phyloP scores from a whole-genome alignment of 1,140 invertebrate species.

The Wasmannia auropunctata region DNA sequence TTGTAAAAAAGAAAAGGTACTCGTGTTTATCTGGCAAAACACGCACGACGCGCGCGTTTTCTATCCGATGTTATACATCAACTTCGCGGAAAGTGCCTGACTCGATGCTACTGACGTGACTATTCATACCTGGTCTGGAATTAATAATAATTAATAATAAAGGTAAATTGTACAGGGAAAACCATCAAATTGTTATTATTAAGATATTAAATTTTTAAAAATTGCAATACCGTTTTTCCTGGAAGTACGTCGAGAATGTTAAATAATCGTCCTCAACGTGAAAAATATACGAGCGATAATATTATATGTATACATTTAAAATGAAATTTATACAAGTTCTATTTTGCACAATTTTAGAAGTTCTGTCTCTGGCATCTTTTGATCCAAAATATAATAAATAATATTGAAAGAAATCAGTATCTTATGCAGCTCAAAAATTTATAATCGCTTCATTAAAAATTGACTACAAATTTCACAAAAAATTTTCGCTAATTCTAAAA shows the following conservation, averaged over 20 bases:
- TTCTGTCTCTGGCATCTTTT: too few relatives aligned
- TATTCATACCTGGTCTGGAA: background rate
- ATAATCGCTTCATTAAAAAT: background rate
- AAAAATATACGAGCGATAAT: too few relatives aligned
- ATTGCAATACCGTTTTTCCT: too few relatives aligned
- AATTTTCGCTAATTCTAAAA: background rate
- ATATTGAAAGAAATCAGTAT: too few relatives aligned
- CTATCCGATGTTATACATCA: conserved; percentile 17
- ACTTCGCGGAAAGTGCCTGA: conserved; percentile 32
- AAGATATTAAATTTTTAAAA: background rate
- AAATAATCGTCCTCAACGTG: too few relatives aligned
- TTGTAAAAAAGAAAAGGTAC: background rate
- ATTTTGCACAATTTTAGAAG: too few relatives aligned
- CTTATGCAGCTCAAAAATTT: too few relatives aligned
- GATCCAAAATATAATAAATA: too few relatives aligned
- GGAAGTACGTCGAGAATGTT: too few relatives aligned
- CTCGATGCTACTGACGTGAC: background rate
- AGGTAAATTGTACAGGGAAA: background rate
- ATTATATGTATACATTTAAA: too few relatives aligned
- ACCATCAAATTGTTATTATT: background rate
- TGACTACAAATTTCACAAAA: background rate
- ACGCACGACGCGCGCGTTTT: conserved; percentile 8
- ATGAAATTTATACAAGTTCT: too few relatives aligned
- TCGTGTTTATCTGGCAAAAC: conserved; percentile 24
- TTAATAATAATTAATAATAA: conserved; percentile 36